Evolutionary conservation across 2,113 vertebrate genomes (phyloP).

Genomic region (Cranoglanis bouderius): DNA sequence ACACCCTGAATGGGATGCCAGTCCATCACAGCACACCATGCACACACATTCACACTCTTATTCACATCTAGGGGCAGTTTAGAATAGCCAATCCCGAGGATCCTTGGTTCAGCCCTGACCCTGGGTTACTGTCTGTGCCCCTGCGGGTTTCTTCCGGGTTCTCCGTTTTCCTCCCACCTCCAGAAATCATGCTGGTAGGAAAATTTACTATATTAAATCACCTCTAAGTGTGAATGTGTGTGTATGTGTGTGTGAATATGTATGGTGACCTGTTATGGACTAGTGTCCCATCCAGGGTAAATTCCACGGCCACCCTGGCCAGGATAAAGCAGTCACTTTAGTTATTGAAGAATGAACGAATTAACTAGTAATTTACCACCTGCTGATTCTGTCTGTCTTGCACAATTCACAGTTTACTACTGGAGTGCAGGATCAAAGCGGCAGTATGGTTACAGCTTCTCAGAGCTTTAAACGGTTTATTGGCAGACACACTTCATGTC

Average conservation of each 20-base stretch:
- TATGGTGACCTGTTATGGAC: not conserved
- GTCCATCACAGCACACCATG: not conserved
- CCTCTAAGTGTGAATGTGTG: not conserved
- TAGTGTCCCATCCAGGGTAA: not conserved
- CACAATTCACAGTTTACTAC: not conserved
- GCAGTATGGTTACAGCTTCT: not conserved
- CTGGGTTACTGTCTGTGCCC: not conserved
- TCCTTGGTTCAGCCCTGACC: not conserved
- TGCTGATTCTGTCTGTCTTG: not conserved
- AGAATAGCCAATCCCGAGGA: not conserved
- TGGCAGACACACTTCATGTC: slow-evolving; percentile 24
- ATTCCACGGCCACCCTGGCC: not conserved
- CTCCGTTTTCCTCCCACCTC: not conserved
- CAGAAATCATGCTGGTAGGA: not conserved
- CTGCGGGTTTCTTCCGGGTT: not conserved
- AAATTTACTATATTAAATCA: not conserved
- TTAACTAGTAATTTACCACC: not conserved
- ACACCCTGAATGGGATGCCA: not conserved
- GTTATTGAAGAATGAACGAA: not conserved
- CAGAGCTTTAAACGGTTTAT: not conserved
- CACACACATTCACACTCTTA: not conserved
- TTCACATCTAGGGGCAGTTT: not conserved
- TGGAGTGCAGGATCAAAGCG: not conserved
- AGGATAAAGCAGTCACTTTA: not conserved
- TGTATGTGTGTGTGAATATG: not conserved